Evolutionary conservation across 2,113 vertebrate species (phyloP).

Genomic region (Syngnathus typhle): DNA sequence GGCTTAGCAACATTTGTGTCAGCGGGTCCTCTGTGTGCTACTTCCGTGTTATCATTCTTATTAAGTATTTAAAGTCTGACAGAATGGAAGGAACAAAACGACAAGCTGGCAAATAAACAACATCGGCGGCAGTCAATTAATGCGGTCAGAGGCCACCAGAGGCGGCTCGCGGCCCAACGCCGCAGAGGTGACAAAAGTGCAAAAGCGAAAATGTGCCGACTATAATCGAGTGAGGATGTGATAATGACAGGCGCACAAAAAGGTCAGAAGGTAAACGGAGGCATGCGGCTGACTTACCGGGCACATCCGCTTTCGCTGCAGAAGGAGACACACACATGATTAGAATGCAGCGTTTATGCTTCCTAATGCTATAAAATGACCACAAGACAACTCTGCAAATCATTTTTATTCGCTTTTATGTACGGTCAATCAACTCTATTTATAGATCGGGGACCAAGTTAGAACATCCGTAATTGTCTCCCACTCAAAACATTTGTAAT

Average conservation of each 20-base stretch:
- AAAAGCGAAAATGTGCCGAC: conserved; percentile 47
- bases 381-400: neutral
- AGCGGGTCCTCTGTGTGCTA: neutral
- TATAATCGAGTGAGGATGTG: conserved; percentile 33
- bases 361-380: neutral
- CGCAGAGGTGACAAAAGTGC: conserved; percentile 27
- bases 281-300: conserved; percentile 51
- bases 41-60: neutral
- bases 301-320: conserved; percentile 42
- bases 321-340: neutral
- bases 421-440: neutral
- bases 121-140: conserved; percentile 3
- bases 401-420: neutral
- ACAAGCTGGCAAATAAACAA: neutral
- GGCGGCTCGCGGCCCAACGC: conserved; percentile 7
- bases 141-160: neutral
- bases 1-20: conserved; percentile 9
- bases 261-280: conserved; percentile 31
- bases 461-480: neutral
- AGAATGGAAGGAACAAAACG: neutral
- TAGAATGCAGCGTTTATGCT: neutral
- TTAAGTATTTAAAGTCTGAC: neutral
- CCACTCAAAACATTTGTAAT: neutral
- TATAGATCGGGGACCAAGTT: neutral
- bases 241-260: conserved; percentile 30